Base-by-base conservation (phyloP, 2,113 vertebrate species). In the Noturus placidus region DNA sequence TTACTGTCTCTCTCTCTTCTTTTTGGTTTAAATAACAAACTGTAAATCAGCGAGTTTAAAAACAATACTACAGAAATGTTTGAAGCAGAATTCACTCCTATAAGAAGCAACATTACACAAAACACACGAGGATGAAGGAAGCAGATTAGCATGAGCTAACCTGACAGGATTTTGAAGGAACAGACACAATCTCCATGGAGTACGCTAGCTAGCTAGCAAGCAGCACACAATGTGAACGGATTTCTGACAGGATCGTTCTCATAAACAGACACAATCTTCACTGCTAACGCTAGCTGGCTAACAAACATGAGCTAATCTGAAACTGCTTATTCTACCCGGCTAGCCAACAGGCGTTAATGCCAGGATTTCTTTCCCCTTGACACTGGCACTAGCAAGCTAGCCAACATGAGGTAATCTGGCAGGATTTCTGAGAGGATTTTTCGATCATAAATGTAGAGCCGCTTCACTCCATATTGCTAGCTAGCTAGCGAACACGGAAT, bases 11-110 rank as follows among this genome's bases (percentile, higher is more conserved):
- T 5, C 15, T 13, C 9, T 14, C 11, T 38, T 79, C 8, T 54
- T 86, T 61, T 89, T 78, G 33, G 14, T 70, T 84, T 76, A 78
- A 87, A 89, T 88, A 90, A 85, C 59, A 84, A 87, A 92, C 76
- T 88, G 69, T n/a, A 87, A 87, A 82, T 72, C 82, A 87, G 57
- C 70, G 82, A 84, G 76, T 72, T 15, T 46, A n/a, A 76, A 79
- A 87, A 57, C 0, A 50, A 92, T 89, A 90, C 88, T 81, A 91
- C 78, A 91, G 87, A 91, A 90, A 90, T 87, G 84, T 77, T 70
- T 83, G 11, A 88, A 33, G 25, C n/a, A 84, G 11, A 72, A 56
- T 10, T 59, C 80, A 87, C 89, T 87, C 85, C 84, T 89, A 88
- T 86, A 72, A 90, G 89, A 87, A 89, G 83, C 52, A 87, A 42